phyloP scores from a whole-genome alignment of 2,113 vertebrate species.

The Spea bombifrons region DNA sequence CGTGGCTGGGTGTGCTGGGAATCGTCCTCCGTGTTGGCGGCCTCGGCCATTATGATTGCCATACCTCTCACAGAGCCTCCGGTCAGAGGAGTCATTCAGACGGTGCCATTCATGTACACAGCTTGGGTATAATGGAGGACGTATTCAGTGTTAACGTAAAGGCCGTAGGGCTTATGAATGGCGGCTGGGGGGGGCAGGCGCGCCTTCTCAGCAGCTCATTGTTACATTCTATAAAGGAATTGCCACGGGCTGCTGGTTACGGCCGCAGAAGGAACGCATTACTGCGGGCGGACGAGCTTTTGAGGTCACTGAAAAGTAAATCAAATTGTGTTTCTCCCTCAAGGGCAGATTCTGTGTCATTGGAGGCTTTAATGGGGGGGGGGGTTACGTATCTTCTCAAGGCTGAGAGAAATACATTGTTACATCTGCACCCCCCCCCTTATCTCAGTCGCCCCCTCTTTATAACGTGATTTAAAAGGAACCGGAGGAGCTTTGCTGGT shows the following conservation, averaged over 20 bases:
- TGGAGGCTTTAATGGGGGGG: slow-evolving; percentile 1
- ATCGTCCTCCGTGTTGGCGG: background rate
- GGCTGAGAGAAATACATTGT: background rate
- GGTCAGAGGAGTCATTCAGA: background rate
- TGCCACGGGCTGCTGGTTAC: slow-evolving; percentile 18
- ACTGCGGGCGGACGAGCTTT: too few relatives aligned
- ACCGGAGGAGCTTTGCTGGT: too few relatives aligned
- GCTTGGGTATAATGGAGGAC: background rate
- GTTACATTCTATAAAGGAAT: slow-evolving; percentile 11
- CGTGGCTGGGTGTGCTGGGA: background rate
- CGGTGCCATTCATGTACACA: background rate
- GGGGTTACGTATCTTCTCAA: slow-evolving; percentile 22
- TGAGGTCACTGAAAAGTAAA: slow-evolving; percentile 37
- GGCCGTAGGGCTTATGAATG: too few relatives aligned
- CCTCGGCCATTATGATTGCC: background rate
- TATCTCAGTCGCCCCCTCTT: too few relatives aligned
- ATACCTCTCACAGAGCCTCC: background rate
- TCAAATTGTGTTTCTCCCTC: slow-evolving; percentile 40
- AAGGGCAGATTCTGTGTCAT: slow-evolving; percentile 30
- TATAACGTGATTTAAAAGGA: too few relatives aligned
- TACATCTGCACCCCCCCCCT: too few relatives aligned
- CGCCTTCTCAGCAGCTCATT: background rate
- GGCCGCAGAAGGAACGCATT: too few relatives aligned
- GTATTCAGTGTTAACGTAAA: background rate
- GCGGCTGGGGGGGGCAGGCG: background rate